Evolutionary conservation across 2,113 vertebrate genomes (phyloP).

Genomic region (Cairina moschata): DNA sequence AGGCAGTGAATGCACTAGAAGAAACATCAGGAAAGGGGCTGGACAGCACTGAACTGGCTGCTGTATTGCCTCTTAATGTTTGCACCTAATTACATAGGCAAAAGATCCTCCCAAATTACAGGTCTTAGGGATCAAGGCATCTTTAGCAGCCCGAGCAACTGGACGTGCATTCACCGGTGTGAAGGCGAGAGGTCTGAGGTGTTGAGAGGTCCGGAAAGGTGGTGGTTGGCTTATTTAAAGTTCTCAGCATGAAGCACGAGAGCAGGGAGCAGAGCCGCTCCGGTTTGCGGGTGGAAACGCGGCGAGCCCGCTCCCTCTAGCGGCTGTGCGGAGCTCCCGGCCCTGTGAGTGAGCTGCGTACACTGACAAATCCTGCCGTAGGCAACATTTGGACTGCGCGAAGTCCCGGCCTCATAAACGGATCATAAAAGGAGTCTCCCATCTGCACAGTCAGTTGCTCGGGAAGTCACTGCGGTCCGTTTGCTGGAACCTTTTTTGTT

Average conservation of each 20-base stretch:
- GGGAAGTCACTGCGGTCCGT: neutral
- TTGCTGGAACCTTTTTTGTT: neutral
- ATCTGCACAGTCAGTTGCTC: neutral
- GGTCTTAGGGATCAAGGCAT: neutral
- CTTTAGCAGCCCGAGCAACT: neutral
- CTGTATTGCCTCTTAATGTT: neutral
- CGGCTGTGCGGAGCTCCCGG: neutral
- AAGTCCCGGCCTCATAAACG: neutral
- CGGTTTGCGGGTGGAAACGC: neutral
- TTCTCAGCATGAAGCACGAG: neutral
- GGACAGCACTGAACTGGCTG: neutral
- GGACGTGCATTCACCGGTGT: neutral
- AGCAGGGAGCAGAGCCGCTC: neutral
- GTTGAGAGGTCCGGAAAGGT: neutral
- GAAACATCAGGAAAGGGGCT: neutral
- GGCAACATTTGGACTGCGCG: neutral
- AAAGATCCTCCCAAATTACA: neutral
- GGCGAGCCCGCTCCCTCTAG: slow-evolving; percentile 37
- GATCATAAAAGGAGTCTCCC: neutral
- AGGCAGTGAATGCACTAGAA: neutral
- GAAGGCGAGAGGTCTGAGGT: neutral
- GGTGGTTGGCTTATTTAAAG: rapidly evolving
- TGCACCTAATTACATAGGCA: neutral
- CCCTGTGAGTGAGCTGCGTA: too few relatives aligned
- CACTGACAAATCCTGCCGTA: too few relatives aligned